phyloP scores from a whole-genome alignment of 2,888 invertebrate genomes.

The Laspeyria flexula region DNA sequence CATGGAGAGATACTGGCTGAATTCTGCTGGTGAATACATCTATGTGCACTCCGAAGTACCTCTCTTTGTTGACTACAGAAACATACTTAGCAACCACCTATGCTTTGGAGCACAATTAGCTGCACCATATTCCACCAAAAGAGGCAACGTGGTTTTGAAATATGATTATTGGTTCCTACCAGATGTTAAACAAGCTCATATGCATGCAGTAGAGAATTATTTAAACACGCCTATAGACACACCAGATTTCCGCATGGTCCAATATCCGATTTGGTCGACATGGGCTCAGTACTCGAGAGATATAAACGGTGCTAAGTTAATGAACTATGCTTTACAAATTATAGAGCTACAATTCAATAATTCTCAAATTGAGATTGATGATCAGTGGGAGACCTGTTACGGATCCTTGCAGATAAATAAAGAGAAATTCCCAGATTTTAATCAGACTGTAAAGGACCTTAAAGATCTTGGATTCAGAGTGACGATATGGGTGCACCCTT shows the following conservation, averaged over 20 bases:
- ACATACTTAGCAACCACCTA: constrained; percentile 77
- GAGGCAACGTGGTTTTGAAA: constrained; percentile 72
- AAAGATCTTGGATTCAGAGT: constrained; percentile 89
- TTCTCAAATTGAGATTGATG: constrained; percentile 94
- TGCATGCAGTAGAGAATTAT: constrained; percentile 86
- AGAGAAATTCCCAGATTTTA: constrained; percentile 90
- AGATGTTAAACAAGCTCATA: constrained; percentile 87
- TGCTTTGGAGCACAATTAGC: constrained; percentile 86
- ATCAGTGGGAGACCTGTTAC: constrained; percentile 94
- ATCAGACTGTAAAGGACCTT: constrained; percentile 85
- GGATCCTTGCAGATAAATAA: constrained; percentile 91
- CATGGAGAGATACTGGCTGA: constrained; percentile 90
- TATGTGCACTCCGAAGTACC: constrained; percentile 88
- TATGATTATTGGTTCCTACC: constrained; percentile 87
- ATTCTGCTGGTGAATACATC: constrained; percentile 89
- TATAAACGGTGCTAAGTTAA: constrained; percentile 87
- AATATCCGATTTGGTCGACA: constrained; percentile 95
- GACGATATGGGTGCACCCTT: constrained; percentile 95
- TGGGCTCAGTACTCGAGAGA: constrained; percentile 90
- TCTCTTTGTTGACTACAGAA: constrained; percentile 90
- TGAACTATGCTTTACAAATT: constrained; percentile 89
- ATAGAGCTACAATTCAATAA: constrained; percentile 87
- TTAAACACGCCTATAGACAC: constrained; percentile 87
- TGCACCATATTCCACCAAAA: constrained; percentile 80
- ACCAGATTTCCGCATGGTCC: constrained; percentile 89